These are phyloP conservation scores for Agriopis marginaria DNA, from an alignment of 2,888 invertebrate genomes.

Conservation along the genomic window DNA sequence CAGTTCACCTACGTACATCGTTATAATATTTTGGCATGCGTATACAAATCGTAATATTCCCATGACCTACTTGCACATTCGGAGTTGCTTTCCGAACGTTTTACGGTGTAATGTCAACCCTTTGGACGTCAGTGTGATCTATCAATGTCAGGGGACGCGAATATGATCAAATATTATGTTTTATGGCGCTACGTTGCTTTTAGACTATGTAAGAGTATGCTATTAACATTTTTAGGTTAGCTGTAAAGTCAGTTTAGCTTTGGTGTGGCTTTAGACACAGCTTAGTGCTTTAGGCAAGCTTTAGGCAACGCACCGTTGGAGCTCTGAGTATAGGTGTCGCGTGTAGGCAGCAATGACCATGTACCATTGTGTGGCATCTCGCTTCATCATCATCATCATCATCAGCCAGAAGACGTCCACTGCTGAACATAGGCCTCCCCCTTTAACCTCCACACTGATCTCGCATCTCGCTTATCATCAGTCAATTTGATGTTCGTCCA, in stretches of 20 bases:
- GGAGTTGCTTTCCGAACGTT: conserved; percentile 34
- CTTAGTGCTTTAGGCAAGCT: no score
- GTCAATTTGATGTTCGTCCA: no score
- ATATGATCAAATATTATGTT: conserved; percentile 39
- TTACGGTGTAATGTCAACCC: conserved; percentile 39
- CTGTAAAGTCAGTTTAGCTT: neutral
- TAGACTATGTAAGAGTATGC: neutral
- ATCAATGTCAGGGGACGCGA: conserved; percentile 44
- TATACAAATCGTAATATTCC: conserved; percentile 25
- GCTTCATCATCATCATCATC: no score
- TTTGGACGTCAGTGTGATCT: conserved; percentile 38
- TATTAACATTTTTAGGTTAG: neutral
- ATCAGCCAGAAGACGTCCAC: no score
- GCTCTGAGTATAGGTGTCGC: no score
- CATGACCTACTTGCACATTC: conserved; percentile 39
- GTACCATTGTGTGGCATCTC: no score
- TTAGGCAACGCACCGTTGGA: no score
- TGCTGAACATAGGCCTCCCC: no score
- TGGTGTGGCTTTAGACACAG: neutral
- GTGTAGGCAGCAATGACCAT: no score
- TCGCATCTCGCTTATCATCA: no score
- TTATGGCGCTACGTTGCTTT: conserved; percentile 17
- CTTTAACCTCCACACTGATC: no score
- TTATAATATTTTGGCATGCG: conserved; percentile 9
- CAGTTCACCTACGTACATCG: neutral